phyloP scores from a whole-genome alignment of 2,888 invertebrate species.

The Cephus sareptanus region DNA sequence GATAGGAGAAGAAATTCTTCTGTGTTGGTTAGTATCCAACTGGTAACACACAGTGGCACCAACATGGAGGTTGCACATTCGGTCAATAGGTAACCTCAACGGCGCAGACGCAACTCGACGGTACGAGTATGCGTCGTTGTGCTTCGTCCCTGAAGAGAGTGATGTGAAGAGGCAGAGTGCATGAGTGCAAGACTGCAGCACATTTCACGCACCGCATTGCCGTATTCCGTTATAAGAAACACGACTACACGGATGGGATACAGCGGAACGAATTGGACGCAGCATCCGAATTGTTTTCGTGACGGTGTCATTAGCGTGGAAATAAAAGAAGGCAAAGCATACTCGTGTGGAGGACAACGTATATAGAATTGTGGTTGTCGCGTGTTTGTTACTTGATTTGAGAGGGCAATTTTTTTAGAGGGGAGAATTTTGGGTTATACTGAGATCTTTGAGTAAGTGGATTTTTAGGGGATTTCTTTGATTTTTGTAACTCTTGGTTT shows the following conservation, averaged over 20 bases:
- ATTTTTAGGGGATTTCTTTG: not conserved
- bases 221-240: slow-evolving; percentile 33
- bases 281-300: not conserved
- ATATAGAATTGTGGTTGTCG: not conserved
- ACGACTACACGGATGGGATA: not conserved
- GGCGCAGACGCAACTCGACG: slow-evolving; percentile 58
- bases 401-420: not conserved
- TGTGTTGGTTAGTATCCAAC: not conserved
- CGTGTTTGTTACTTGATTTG: not conserved
- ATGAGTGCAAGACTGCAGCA: slow-evolving; percentile 41
- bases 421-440: no score
- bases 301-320: not conserved
- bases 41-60: not conserved
- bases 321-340: not conserved
- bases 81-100: slow-evolving; percentile 61
- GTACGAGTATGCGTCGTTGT: slow-evolving; percentile 33
- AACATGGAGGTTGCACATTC: slow-evolving; percentile 39
- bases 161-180: slow-evolving; percentile 29
- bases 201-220: slow-evolving; percentile 53
- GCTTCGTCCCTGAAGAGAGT: slow-evolving; percentile 14
- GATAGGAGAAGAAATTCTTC: not conserved
- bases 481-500: not conserved
- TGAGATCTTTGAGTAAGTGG: not conserved
- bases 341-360: not conserved
- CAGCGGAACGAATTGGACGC: not conserved